Percentiles rank a stretch among this genome's conserved stretches.
Evolutionary conservation across 2,113 vertebrate species (phyloP).

Genomic region (Sebastes schlegelii): DNA sequence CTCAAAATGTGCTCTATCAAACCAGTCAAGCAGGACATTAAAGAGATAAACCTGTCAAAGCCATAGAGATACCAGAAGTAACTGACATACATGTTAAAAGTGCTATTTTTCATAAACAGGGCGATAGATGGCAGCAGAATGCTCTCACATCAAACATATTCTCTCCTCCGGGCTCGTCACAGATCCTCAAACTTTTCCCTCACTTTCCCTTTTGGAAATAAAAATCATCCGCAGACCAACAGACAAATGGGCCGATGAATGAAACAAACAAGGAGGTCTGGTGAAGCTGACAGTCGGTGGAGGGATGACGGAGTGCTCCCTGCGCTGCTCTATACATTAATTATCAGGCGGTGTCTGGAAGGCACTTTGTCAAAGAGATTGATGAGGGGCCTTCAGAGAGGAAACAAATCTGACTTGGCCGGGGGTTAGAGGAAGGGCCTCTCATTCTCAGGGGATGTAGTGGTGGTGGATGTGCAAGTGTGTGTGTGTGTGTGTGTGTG

Average conservation of each 20-base stretch:
- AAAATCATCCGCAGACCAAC: conserved; percentile 44
- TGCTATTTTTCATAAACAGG: not conserved
- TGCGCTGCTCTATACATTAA: conserved; percentile 77
- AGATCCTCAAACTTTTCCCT: conserved; percentile 5
- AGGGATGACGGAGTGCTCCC: conserved; percentile 79
- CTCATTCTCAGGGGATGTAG: conserved; percentile 61
- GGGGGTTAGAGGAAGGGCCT: conserved; percentile 64
- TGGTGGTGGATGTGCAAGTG: conserved; percentile 13
- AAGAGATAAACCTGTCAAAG: not conserved
- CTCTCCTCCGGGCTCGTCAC: not conserved
- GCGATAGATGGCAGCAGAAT: conserved; percentile 38
- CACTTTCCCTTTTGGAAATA: conserved; percentile 30
- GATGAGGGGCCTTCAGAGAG: conserved; percentile 76
- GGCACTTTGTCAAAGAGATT: conserved; percentile 82
- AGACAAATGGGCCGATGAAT: conserved; percentile 68
- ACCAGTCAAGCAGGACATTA: too few species aligned
- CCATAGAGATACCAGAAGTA: not conserved
- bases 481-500: conserved; percentile 1
- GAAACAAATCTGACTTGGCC: conserved; percentile 76
- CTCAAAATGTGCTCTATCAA: too few species aligned
- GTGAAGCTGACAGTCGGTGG: conserved; percentile 60
- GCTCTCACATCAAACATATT: too few species aligned
- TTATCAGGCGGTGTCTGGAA: conserved; percentile 80
- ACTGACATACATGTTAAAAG: not conserved
- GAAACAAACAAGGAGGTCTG: conserved; percentile 54